phyloP scores from a whole-genome alignment of 2,113 vertebrate species.

The Lanius collurio region DNA sequence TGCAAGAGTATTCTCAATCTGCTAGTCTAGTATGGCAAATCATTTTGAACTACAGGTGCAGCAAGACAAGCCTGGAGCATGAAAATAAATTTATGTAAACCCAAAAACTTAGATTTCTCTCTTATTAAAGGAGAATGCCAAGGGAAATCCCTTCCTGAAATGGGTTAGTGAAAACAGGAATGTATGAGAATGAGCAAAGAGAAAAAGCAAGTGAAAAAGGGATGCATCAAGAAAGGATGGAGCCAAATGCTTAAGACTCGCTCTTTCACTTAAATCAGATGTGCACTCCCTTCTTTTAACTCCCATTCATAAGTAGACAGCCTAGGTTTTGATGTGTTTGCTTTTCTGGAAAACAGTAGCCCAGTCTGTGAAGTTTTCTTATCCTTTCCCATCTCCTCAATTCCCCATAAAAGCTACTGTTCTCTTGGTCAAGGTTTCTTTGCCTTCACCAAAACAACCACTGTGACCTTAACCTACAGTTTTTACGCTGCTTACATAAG shows the following conservation, averaged over 20 bases:
- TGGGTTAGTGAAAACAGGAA: background rate
- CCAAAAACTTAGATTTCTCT: background rate
- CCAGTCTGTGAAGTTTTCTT: background rate
- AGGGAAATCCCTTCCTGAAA: background rate
- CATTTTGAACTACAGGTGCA: background rate
- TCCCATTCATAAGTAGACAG: background rate
- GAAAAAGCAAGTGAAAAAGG: background rate
- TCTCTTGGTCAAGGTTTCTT: background rate
- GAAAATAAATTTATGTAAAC: background rate
- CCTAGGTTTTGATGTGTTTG: background rate
- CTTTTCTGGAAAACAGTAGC: background rate
- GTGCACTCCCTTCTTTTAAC: background rate
- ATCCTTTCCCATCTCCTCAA: background rate
- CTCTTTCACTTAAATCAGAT: background rate
- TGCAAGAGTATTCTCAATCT: background rate
- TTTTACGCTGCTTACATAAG: background rate
- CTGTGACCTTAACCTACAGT: background rate
- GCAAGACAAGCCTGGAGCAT: background rate
- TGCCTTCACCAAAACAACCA: background rate
- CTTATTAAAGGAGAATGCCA: background rate
- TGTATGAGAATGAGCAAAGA: background rate
- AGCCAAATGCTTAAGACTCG: background rate
- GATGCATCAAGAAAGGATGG: background rate
- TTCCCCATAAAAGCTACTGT: background rate
- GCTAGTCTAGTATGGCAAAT: background rate